Base-by-base conservation (phyloP, 2,797 vertebrate species). In the Takifugu ocellatus region DNA sequence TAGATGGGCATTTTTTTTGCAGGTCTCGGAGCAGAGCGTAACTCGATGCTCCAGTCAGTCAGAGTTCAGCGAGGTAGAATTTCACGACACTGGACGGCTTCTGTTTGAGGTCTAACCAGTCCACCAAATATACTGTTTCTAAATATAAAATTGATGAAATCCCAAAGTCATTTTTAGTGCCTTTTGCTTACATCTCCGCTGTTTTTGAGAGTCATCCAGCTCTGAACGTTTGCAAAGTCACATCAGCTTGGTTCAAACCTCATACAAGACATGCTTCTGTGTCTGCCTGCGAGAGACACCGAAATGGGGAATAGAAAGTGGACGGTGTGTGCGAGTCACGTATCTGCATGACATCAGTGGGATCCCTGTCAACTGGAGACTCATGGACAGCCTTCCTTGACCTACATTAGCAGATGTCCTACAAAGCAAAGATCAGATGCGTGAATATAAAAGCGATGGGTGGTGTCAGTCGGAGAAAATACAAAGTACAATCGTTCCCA, bases 171-270 rank as follows among this genome's bases (percentile, higher is more conserved):
- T 51, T 29, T 56, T 36, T 15, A 54, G 55, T 67, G 75, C 74
- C 64, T 61, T 75, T 51, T 50, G 36, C 66, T 77, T 75, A 78
- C 29, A 75, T 74, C 67, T 66, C 63, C 21, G 54, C 62, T 63
- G 61, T 74, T 39, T 63, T 63, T 46, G 45, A 67, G 59, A 70
- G 63, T 61, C 46, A 60, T 51, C 52, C 51, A 59, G 48, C 21
- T 2, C 55, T 25, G 45, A 59, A 75, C 75, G 42, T 54, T 78
- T 78, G 50, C 48, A 36, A 59, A 64, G 57, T 83, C 72, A 79
- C 72, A 73, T 79, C 68, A 83, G 52, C 49, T 10, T 12, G 11
- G 36, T 39, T 14, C 14, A 14, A 39, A 7, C 2, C 36, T 7
- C 14, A 2, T 56, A 55, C 29, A 57, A 63, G 52, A 51, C 48